Evolutionary conservation across 2,888 invertebrate genomes (phyloP).

Genomic region (Pilophorus perplexus): DNA sequence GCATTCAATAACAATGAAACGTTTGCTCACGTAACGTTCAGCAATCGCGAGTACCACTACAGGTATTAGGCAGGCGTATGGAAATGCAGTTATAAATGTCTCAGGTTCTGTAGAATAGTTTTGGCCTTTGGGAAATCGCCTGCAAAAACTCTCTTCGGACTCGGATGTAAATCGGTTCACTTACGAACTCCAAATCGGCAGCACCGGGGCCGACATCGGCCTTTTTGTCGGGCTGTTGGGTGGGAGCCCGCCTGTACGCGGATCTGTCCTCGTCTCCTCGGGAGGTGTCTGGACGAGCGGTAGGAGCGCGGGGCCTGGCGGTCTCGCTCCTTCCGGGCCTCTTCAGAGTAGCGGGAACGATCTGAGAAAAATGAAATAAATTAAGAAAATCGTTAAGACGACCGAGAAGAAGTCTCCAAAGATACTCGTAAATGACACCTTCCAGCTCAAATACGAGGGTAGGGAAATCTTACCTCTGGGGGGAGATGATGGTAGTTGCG

Average conservation of each 20-base stretch:
- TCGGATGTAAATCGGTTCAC: no score
- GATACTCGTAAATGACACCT: no score
- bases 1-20: no score
- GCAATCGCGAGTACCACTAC: no score
- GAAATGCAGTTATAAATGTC: no score
- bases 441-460: no score
- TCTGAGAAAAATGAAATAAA: slow-evolving; percentile 57
- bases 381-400: no score
- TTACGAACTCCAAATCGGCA: slow-evolving; percentile 84
- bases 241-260: slow-evolving; percentile 76
- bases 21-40: no score
- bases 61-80: no score
- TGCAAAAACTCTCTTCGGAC: no score
- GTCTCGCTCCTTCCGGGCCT: slow-evolving; percentile 84
- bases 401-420: no score
- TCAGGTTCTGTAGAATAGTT: no score
- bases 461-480: slow-evolving; percentile 73
- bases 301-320: slow-evolving; percentile 68
- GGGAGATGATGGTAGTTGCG: slow-evolving; percentile 94
- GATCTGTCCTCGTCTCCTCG: slow-evolving; percentile 79
- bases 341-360: slow-evolving; percentile 96
- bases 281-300: slow-evolving; percentile 65
- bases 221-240: slow-evolving; percentile 81
- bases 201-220: slow-evolving; percentile 95
- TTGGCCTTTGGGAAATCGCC: neutral